Conservation (phyloP, 2,113 vertebrate species). For the Chrysemys picta region DNA sequence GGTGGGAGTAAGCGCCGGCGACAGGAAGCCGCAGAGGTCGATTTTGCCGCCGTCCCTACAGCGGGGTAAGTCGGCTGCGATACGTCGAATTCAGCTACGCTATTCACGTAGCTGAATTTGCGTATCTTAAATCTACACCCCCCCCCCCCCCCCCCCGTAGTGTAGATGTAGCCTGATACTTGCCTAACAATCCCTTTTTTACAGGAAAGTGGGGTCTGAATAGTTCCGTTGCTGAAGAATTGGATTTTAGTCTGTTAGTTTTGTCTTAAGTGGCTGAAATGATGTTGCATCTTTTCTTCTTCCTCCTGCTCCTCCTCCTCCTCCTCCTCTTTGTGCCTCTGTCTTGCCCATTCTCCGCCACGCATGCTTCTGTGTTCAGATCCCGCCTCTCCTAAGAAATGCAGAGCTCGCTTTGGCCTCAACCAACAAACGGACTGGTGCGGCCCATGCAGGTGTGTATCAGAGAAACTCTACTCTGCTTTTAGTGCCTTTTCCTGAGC, state of each 20-base stretch:
- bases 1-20: too few species aligned
- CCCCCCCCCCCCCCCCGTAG: too few species aligned
- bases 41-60: too few species aligned
- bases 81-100: too few species aligned
- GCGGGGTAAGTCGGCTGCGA: too few species aligned
- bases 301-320: constrained; percentile 67
- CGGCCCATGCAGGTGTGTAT: constrained; percentile 99
- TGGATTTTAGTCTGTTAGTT: constrained; percentile 38
- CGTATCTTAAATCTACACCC: too few species aligned
- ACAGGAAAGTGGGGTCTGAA: constrained; percentile 12
- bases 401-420: constrained; percentile 99
- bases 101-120: too few species aligned
- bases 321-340: constrained; percentile 78
- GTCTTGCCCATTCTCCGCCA: constrained; percentile 78
- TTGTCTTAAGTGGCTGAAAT: constrained; percentile 71
- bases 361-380: constrained; percentile 93
- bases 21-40: too few species aligned
- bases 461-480: constrained; percentile 48
- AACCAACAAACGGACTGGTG: constrained; percentile 99
- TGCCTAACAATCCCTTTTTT: constrained; percentile 54
- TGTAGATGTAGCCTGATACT: neutral
- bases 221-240: neutral
- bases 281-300: constrained; percentile 75
- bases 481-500: neutral
- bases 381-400: constrained; percentile 99